Percentiles rank a stretch among this genome's conserved stretches.
Evolutionary conservation across 2,113 vertebrate genomes (phyloP).

Genomic region (Perca fluviatilis): DNA sequence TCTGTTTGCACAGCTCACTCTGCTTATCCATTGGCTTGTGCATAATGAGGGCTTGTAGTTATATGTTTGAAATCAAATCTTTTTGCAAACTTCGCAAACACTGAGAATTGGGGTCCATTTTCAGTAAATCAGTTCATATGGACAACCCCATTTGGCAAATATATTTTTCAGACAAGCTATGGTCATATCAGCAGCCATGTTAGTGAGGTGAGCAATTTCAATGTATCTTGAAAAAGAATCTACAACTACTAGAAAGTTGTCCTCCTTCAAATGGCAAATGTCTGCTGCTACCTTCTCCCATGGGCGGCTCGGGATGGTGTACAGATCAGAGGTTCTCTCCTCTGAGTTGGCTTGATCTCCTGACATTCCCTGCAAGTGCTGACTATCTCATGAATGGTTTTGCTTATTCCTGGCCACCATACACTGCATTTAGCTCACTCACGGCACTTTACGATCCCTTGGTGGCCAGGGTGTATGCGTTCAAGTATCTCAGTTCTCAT

Average conservation of each 20-base stretch:
- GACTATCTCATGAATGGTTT: not conserved
- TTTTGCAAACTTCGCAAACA: not conserved
- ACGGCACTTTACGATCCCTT: not conserved
- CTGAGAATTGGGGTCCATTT: not conserved
- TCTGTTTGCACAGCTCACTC: not conserved
- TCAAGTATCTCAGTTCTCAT: not conserved
- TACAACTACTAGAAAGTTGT: too few relatives aligned
- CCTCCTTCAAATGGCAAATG: not conserved
- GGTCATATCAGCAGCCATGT: too few relatives aligned
- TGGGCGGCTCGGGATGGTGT: not conserved
- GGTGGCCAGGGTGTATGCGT: not conserved
- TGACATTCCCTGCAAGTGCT: not conserved
- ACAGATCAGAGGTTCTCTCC: not conserved
- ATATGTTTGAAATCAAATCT: not conserved
- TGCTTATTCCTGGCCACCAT: not conserved
- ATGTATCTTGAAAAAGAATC: too few relatives aligned
- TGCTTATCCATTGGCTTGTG: not conserved
- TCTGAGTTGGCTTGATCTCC: not conserved
- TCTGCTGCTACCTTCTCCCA: not conserved
- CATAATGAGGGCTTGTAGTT: not conserved
- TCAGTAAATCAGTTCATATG: not conserved
- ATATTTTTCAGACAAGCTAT: too few relatives aligned
- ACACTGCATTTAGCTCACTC: not conserved
- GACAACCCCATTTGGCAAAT: too few relatives aligned
- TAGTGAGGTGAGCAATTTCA: too few relatives aligned